Evolutionary conservation across 2,113 vertebrate genomes (phyloP).

Genomic region (Pionites leucogaster): DNA sequence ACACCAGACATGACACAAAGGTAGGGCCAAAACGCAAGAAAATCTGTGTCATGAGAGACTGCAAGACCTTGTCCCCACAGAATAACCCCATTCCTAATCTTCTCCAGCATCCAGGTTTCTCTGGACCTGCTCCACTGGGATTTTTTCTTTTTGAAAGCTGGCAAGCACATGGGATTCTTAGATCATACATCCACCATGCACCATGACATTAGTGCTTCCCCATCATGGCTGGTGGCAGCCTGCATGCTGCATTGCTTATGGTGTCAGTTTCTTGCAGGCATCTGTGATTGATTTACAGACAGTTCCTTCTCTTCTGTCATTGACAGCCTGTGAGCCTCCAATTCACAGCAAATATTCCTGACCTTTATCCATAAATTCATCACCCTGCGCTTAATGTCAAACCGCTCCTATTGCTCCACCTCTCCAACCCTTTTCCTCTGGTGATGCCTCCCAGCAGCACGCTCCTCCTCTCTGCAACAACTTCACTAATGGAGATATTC

Average conservation of each 20-base stretch:
- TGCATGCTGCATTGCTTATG: not conserved
- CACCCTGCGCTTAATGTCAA: not conserved
- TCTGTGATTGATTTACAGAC: not conserved
- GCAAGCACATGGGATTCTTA: not conserved
- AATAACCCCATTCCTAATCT: not conserved
- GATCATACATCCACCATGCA: accelerated
- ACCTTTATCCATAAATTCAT: not conserved
- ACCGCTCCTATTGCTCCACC: not conserved
- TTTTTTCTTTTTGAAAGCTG: not conserved
- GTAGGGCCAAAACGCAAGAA: not conserved
- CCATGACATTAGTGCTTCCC: not conserved
- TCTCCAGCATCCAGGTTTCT: not conserved
- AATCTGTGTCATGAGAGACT: not conserved
- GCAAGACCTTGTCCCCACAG: not conserved
- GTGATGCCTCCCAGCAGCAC: not conserved
- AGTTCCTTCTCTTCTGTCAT: not conserved
- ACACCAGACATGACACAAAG: not conserved
- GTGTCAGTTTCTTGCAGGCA: not conserved
- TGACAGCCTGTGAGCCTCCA: not conserved
- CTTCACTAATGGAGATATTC: not conserved
- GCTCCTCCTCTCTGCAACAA: not conserved
- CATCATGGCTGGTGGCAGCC: not conserved
- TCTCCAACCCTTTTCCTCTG: not conserved
- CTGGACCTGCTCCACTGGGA: not conserved
- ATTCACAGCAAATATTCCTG: not conserved